phyloP scores from a whole-genome alignment of 2,888 invertebrate genomes.

The Leucophora obtusa region DNA sequence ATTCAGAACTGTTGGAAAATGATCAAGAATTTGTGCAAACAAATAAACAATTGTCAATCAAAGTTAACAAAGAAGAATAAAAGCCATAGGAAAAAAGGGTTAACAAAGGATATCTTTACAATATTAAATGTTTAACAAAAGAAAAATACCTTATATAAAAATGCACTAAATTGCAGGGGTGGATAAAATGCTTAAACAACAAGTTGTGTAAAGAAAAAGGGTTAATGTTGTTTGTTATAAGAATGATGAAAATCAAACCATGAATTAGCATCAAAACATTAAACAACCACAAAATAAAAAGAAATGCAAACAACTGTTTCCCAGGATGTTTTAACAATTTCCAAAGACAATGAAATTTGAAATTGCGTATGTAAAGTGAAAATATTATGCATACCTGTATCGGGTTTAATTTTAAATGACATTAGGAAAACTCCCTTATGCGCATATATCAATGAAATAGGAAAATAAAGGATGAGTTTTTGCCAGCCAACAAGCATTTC shows the following conservation, averaged over 20 bases:
- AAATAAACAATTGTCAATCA: constrained; percentile 62
- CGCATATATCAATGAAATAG: neutral
- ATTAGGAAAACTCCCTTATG: neutral
- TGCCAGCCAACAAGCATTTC: neutral
- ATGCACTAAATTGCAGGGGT: constrained; percentile 48
- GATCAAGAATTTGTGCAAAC: neutral
- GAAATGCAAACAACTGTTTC: constrained; percentile 14
- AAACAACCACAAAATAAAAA: constrained; percentile 11
- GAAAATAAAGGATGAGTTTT: constrained; percentile 3
- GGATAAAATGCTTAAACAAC: constrained; percentile 28
- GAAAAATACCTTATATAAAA: no score
- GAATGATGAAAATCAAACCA: constrained; percentile 32
- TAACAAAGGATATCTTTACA: neutral
- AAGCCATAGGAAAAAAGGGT: constrained; percentile 1
- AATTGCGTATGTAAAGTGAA: constrained; percentile 44
- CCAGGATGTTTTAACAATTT: constrained; percentile 38
- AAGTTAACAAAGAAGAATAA: constrained; percentile 19
- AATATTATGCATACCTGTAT: constrained; percentile 24
- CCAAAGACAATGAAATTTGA: neutral
- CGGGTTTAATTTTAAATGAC: constrained; percentile 7
- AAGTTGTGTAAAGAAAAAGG: constrained; percentile 32
- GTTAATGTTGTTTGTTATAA: constrained; percentile 25
- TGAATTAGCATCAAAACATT: constrained; percentile 41
- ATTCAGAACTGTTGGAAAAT: no score
- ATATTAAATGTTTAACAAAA: neutral